These are phyloP conservation scores for Prionailurus bengalensis DNA, from an alignment of 2,113 vertebrate genomes.

Conservation along the genomic window DNA sequence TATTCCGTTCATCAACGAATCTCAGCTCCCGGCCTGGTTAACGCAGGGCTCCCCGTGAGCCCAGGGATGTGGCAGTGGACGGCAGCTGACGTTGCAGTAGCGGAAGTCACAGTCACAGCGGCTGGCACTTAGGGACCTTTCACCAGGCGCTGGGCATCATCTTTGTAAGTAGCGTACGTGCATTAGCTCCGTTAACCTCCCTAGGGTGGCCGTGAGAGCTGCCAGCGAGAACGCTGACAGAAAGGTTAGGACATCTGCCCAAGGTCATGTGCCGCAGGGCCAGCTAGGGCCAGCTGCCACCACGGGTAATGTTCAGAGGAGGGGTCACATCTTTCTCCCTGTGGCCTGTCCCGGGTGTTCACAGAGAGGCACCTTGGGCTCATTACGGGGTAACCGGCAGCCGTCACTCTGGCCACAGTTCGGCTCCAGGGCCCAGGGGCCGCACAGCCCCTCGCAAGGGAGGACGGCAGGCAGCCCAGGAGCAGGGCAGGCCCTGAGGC, in stretches of 20 bases:
- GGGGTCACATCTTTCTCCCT: background rate
- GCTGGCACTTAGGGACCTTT: accelerated
- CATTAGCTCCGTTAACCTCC: accelerated
- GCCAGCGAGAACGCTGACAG: background rate
- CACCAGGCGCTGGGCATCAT: accelerated
- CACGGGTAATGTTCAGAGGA: background rate
- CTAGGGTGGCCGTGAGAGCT: too few species aligned
- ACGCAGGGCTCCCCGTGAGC: too few species aligned
- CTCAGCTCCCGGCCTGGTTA: accelerated
- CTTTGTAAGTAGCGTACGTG: accelerated
- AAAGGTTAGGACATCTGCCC: background rate
- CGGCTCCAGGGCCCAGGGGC: background rate
- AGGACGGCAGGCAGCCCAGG: accelerated
- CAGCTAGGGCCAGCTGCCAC: accelerated
- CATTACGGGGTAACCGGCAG: accelerated
- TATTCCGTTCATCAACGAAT: too few species aligned
- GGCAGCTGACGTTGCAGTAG: background rate
- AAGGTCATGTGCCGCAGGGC: background rate
- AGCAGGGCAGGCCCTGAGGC: accelerated
- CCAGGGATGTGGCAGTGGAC: accelerated
- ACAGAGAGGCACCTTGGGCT: background rate
- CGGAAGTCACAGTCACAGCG: accelerated
- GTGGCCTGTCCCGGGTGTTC: background rate
- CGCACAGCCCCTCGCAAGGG: accelerated
- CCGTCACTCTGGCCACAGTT: background rate